phyloP scores from a whole-genome alignment of 2,888 invertebrate species.

The Cenopis cana region DNA sequence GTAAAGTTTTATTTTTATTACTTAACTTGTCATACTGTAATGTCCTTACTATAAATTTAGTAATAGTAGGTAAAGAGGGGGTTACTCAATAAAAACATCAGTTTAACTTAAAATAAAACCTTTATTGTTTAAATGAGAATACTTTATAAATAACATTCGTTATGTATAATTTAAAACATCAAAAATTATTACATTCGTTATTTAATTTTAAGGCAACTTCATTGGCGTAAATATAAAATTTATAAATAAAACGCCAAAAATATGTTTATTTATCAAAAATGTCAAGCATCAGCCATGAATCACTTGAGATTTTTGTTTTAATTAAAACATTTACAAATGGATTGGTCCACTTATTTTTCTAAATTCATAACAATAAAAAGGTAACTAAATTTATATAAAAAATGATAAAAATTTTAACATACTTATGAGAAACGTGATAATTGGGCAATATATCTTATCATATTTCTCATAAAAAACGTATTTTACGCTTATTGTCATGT shows the following conservation, averaged over 20 bases:
- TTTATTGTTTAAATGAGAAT: conserved; percentile 75
- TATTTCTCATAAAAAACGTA: conserved; percentile 53
- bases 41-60: background rate
- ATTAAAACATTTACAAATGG: conserved; percentile 51
- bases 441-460: conserved; percentile 52
- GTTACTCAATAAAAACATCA: conserved; percentile 59
- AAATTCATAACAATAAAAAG: conserved; percentile 33
- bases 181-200: conserved; percentile 67
- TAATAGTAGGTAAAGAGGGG: background rate
- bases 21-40: background rate
- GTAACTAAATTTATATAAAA: conserved; percentile 48
- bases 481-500: conserved; percentile 51
- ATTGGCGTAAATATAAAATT: conserved; percentile 54
- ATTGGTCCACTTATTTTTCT: conserved; percentile 56
- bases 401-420: conserved; percentile 16
- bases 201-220: conserved; percentile 71
- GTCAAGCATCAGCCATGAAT: conserved; percentile 80
- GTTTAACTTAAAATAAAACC: conserved; percentile 76
- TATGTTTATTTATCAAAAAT: conserved; percentile 66
- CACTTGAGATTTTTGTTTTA: conserved; percentile 76
- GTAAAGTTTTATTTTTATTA: background rate
- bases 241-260: conserved; percentile 45
- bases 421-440: conserved; percentile 38
- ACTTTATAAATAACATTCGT: conserved; percentile 53
- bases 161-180: conserved; percentile 70